Evolutionary conservation across 2,797 vertebrate species (phyloP).

Genomic region (Lepus oiostolus): DNA sequence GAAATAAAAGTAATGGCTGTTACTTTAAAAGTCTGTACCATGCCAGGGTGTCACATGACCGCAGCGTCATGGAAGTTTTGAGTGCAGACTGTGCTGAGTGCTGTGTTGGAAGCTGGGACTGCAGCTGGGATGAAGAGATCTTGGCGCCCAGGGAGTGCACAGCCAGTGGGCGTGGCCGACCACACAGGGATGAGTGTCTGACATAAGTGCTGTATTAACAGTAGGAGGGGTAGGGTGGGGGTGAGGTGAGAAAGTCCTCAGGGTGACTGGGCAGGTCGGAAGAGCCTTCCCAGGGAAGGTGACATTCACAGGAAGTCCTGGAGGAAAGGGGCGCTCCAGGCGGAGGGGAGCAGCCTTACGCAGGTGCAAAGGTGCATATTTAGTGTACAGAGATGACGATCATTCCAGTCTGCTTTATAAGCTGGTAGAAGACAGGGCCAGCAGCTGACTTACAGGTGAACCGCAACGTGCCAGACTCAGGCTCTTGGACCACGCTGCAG

Average conservation of each 20-base stretch:
- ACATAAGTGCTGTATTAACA: background rate
- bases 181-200: background rate
- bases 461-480: background rate
- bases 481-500: background rate
- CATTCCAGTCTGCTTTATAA: background rate
- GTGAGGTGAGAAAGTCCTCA: background rate
- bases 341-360: background rate
- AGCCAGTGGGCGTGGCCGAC: background rate
- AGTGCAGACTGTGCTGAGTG: background rate
- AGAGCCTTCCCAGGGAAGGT: background rate
- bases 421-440: background rate
- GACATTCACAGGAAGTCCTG: background rate
- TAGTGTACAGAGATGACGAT: background rate
- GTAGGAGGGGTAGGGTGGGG: background rate
- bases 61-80: background rate
- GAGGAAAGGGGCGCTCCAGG: background rate
- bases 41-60: background rate
- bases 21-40: background rate
- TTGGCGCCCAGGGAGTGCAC: background rate
- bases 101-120: background rate
- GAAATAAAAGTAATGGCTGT: conserved; percentile 37
- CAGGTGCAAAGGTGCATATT: background rate
- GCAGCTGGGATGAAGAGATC: background rate
- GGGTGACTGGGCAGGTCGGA: background rate
- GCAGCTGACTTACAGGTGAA: background rate